Base-by-base conservation (phyloP, 2,113 vertebrate species). In the Ailurus styani region DNA sequence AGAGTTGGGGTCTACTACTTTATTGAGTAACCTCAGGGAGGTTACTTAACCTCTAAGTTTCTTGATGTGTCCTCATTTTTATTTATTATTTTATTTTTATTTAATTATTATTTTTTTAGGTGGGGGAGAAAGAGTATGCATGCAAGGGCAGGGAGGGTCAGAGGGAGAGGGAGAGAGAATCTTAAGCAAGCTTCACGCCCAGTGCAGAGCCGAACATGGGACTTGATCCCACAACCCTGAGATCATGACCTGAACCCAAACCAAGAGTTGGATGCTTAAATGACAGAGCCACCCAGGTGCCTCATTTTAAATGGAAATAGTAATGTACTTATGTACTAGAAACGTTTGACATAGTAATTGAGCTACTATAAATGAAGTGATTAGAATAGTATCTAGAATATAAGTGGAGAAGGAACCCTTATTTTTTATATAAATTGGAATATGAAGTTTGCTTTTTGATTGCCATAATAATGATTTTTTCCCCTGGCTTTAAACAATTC, bases 401-500 rank as follows among this genome's bases (percentile, higher is more conserved):
- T 89, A 77, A 60, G 34, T 62, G 57, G 72, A 90, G 55, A 73
- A 73, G 15, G 77, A 87, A 52, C 50, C 27, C 50, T 89, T 92
- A 45, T 70, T 73, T 97, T 85, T 73, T 37, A 55, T 62, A 7
- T 18, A 86, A 37, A 40, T 72, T 5, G 27, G 5, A 60, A 90
- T 75, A 81, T 91, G 42, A 94, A 55, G 14, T 79, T 94, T 96
- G 20, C 75, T 82, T 64, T 90, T 95, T 83, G 92, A 31, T 70
- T 72, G 54, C 85, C 45, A 40, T 20, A 87, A 3, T 73, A 55
- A 45, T 94, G 66, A 52, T 86, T 93, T 97, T 87, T 27, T 14
- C 18, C 23, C 15, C 18, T 70, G 55, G 47, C 20, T 60, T 91
- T 83, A 90, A 90, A 57, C 21, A 79, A 13, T 93, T 96, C 54